Base-by-base conservation (phyloP, 2,113 vertebrate genomes). In the Balaenoptera acutorostrata region DNA sequence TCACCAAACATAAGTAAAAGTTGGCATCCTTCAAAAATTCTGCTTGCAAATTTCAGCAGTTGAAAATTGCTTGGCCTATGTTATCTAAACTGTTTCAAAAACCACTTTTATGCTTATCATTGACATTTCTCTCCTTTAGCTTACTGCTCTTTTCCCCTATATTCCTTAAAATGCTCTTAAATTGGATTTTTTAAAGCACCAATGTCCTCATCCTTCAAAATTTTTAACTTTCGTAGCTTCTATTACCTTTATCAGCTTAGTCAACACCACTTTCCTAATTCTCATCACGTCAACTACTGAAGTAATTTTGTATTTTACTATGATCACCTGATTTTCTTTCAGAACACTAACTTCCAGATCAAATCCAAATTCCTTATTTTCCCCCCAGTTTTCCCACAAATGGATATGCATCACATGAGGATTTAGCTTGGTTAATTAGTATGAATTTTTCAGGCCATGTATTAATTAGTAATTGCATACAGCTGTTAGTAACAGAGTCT, bases 11-110 rank as follows among this genome's bases (percentile, higher is more conserved):
- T 17, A 61, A 96, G 49, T 64, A 68, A 72, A 75, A 88, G 0
- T 25, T 71, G 71, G 21, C 44, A 86, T 89, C 39, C 55, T 88
- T 84, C 41, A 95, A 85, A 92, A 95, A 31, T 68, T 84, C 46
- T 69, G 59, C 36, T 88, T 69, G 14, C n/a, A 93, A 89, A 96
- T 88, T 95, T 84, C 41, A 96, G 55, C 39, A 68, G 31, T 8
- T 91, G 57, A 88, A 93, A 95, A 93, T 88, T 36, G 4, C 57
- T 80, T 90, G 96, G 10, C 81, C 59, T 72, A 14, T 33, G 23
- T 84, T 95, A 96, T 52, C 75, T 77, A 39, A 78, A 90, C 61
- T 92, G 20, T 52, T 90, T 82, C 29, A 36, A 77, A 82, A 94
- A 71, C 12, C 7, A 72, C 68, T 78, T 74, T 74, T 63, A 66